Evolutionary conservation across 2,797 vertebrate genomes (phyloP).

Genomic region (Microhierax caerulescens): DNA sequence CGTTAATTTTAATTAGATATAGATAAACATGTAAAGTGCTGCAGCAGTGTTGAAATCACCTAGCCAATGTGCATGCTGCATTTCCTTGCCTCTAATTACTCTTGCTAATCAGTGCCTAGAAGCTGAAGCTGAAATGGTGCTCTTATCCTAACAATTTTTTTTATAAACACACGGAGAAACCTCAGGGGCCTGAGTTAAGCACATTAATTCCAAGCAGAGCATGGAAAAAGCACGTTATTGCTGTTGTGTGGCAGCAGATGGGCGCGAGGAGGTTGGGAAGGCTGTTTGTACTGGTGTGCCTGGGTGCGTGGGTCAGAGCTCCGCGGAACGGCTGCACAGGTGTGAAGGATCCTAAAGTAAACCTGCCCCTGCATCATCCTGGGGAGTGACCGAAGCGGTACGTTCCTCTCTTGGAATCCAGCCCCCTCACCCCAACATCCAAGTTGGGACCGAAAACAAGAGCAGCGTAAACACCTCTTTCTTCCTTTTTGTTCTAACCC

Average conservation of each 20-base stretch:
- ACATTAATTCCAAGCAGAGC: fast-evolving
- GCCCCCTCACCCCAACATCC: fast-evolving
- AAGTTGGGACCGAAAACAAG: background rate
- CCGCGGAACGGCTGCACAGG: fast-evolving
- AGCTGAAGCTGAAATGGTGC: background rate
- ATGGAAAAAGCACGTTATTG: fast-evolving
- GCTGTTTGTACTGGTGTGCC: fast-evolving
- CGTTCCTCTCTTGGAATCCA: background rate
- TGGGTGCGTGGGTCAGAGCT: background rate
- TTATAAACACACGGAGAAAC: background rate
- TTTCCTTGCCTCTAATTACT: background rate
- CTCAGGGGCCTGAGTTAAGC: fast-evolving
- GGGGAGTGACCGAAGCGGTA: fast-evolving
- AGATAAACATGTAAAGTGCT: fast-evolving
- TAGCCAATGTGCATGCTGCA: fast-evolving
- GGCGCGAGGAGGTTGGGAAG: no score
- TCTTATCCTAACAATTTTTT: background rate
- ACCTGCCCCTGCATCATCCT: background rate
- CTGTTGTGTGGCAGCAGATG: fast-evolving
- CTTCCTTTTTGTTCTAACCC: background rate
- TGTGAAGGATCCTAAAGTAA: background rate
- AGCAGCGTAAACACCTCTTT: fast-evolving
- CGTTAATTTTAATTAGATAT: fast-evolving
- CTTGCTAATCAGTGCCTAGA: background rate
- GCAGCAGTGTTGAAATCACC: fast-evolving